Evolutionary conservation across 2,113 vertebrate species (phyloP), one percentile per base, ranked within the genome.

Genomic region (Xiphias gladius): DNA sequence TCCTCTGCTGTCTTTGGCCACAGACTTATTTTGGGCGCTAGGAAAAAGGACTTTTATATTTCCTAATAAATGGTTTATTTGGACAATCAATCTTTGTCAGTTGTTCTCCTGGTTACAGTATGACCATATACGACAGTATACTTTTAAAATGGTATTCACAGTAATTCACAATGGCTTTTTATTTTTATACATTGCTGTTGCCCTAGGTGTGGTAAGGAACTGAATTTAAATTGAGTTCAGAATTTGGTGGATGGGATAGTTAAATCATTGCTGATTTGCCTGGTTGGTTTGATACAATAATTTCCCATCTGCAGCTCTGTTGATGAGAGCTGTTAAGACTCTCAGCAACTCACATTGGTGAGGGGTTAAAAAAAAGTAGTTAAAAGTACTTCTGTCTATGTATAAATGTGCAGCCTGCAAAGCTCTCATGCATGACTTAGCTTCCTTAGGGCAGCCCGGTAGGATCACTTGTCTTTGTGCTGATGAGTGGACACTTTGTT

Each of bases 1-100:
- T 87, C n/a, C 61, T 66, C 52, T 71, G 52, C 14, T 69, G 54
- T 64, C 30, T 76, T 75, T 24, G 28, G 32, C 65, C 61, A 62
- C 70, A 68, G 5, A 64, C 14, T 28, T 39, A 24, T 39, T 35
- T 35, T 26, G 35, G n/a, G 11, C 67, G 61, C 20, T 57, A 16
- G 5, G 39, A 58, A 74, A 48, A 77, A 0, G 20, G 5, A 52
- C 57, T 26, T 54, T 66, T 32, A 2, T 65, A 7, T 83, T 76
- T 79, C 20, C 35, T 16, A 30, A 39, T n/a, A 20, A 86, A 71
- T 69, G 19, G 17, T 76, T 79, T 73, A 67, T 57, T 50, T 39
- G 9, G 55, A 20, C 12, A 67, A 7, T 41, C 54, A 39, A 5
- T 59, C 22, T 35, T 48, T 43, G 43, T 74, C n/a, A 43, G 1